A percentile compares a stretch with the other conserved stretches of the same genome.
Evolutionary conservation across 2,797 vertebrate genomes (phyloP).

Genomic region (Orestias chungarensis): DNA sequence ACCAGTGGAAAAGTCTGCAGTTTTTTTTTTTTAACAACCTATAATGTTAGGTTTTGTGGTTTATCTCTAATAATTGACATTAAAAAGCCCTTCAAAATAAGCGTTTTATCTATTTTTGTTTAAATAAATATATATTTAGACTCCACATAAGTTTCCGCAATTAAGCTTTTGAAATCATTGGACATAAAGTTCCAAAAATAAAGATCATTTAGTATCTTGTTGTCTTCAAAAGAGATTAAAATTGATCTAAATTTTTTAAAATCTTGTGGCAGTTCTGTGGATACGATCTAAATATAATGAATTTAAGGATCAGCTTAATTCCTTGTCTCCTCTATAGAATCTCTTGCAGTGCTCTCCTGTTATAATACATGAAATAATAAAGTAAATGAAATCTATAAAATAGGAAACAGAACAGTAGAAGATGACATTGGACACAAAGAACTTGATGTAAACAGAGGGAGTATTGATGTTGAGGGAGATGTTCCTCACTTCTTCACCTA

Average conservation of each 20-base stretch:
- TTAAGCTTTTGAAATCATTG: conserved; percentile 1
- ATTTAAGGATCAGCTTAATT: not conserved
- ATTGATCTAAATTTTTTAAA: not conserved
- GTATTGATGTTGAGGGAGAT: conserved; percentile 21
- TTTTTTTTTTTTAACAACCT: not conserved
- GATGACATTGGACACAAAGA: conserved; percentile 42
- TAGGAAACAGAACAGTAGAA: conserved; percentile 6
- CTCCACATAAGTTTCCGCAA: not conserved
- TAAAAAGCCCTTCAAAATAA: conserved; percentile 10
- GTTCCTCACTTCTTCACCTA: conserved; percentile 35
- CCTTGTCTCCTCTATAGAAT: not conserved
- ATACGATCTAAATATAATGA: not conserved
- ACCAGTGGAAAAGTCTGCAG: not conserved
- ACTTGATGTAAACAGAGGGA: conserved; percentile 30
- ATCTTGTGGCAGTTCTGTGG: not conserved
- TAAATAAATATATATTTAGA: not conserved
- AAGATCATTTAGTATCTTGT: not conserved
- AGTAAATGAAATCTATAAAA: conserved; percentile 9
- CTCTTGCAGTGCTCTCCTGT: conserved; percentile 52
- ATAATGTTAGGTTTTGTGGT: not conserved
- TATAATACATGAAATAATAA: conserved; percentile 19
- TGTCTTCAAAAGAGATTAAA: conserved; percentile 2
- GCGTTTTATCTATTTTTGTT: not conserved
- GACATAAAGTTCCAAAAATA: conserved; percentile 15
- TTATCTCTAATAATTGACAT: conserved; percentile 9